Base-by-base conservation (phyloP, 2,797 vertebrate species). In the Poeciliopsis gracilis region DNA sequence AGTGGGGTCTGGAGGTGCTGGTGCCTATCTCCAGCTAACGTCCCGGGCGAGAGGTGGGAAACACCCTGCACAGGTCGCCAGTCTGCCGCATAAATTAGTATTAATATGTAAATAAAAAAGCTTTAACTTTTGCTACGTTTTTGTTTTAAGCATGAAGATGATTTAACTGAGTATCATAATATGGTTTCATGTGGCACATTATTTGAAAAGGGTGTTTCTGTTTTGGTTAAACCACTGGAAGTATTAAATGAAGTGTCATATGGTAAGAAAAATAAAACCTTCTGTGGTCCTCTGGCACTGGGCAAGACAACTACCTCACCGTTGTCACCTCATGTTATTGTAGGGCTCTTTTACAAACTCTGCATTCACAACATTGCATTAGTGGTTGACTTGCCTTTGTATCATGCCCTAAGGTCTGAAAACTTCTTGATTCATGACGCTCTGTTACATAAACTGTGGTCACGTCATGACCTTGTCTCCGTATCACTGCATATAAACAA, bases 401-500 rank as follows among this genome's bases (percentile, higher is more conserved):
- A 61, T 88, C 51, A 23, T 51, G 80, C 84, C 86, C 85, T 75
- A 69, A 79, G 72, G 76, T 86, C 77, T 73, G 10, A 72, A 71
- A 75, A 77, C 80, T 76, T 76, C 75, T 84, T 86, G 70, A 87
- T 72, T 79, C 82, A 76, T 86, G 72, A 88, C 77, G 66, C 77
- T 72, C 75, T 83, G 86, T 92, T 90, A 90, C 53, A 90, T 85
- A 89, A 91, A 87, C 84, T 76, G 59, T 78, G 73, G 78, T 84
- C 59, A 76, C 57, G 77, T 76, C 74, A 3, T 75, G 43, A 78
- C 74, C 86, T 76, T 81, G 36, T 75, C 76, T 66, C 63, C 13
- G 71, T 77, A 74, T 70, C 67, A 72, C 51, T 74, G 66, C 71
- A 4, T 78, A 53, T 81, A 13, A 71, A 83, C 79, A 72, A 70